Base-by-base conservation (phyloP, 2,888 invertebrate genomes). In the Epirrhoe alternata region DNA sequence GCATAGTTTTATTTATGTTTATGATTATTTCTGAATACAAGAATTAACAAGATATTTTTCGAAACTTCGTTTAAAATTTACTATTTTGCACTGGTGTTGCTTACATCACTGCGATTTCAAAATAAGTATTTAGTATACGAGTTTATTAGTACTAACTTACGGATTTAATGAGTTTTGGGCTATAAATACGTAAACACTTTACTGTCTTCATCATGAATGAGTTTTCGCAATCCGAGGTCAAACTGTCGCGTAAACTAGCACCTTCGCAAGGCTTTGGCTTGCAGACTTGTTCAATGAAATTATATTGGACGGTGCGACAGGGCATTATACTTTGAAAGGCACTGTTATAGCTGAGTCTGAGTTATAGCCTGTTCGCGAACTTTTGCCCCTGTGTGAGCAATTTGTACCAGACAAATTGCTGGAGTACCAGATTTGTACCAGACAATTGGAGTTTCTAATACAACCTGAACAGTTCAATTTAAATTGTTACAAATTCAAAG, bases 161-260 rank as follows among this genome's bases (percentile, higher is more conserved):
- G 42, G 33, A 30, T 58, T 64, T 64, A 64, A 64, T 64, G 54
- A 54, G 51, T 10, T 54, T 53, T 17, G 30, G 52, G 58, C 58
- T 53, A 49, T 64, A 58, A 59, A 64, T 64, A 50, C 59, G 59
- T 64, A 64, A 54, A 58, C 58, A 54, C 50, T 62, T 57, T 53
- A 66, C 57, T 53, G 66, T 57, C 61, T 61, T 65, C 47, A 66
- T 66, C 61, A 57, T 61, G 61, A 61, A 66, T 66, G 66, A 66
- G 58, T 66, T 66, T 66, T 62, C 62, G 66, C 51, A 66, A 66
- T 58, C 62, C 45, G 62, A 61, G 61, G 62, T 66, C 59, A 66
- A 51, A 62, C 58, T 54, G 66, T 55, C 66, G 54, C 66, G 61
- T 66, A 66, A 66, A 66, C 57, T 51, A 57, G 66, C 50, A 56